Evolutionary conservation across 2,113 vertebrate species (phyloP).

Genomic region (Larimichthys crocea): DNA sequence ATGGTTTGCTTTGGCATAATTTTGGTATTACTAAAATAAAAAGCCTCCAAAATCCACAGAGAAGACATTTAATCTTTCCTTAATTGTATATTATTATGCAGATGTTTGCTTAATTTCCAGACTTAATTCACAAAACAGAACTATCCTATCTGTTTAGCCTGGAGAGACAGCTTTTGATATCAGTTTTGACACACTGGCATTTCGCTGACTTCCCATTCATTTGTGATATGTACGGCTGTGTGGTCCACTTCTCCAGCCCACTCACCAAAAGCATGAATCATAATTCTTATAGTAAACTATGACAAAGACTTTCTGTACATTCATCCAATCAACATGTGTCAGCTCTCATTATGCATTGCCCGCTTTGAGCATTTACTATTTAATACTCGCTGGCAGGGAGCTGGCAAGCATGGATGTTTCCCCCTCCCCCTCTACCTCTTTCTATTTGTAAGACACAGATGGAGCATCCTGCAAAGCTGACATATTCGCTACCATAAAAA

Average conservation of each 20-base stretch:
- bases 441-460: conserved; percentile 27
- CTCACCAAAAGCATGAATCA: conserved; percentile 59
- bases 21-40: not conserved
- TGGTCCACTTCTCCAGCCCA: conserved; percentile 41
- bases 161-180: conserved; percentile 33
- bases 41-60: not conserved
- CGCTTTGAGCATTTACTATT: conserved; percentile 22
- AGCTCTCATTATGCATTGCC: conserved; percentile 30
- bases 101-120: conserved; percentile 14
- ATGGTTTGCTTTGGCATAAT: not conserved
- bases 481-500: conserved; percentile 5
- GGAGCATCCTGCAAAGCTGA: not conserved
- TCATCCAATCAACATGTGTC: conserved; percentile 49
- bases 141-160: conserved; percentile 17
- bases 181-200: conserved; percentile 44
- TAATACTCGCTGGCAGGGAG: conserved; percentile 1
- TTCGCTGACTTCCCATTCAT: conserved; percentile 25
- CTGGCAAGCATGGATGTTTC: conserved; percentile 17
- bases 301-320: conserved; percentile 60
- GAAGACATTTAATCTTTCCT: not conserved
- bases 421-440: not conserved
- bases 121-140: conserved; percentile 17
- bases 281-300: conserved; percentile 57
- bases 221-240: conserved; percentile 30
- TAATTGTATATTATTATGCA: conserved; percentile 15